Evolutionary conservation across 2,888 invertebrate species (phyloP), one percentile per base, ranked within the genome.

Genomic region (Ochropleura plecta): DNA sequence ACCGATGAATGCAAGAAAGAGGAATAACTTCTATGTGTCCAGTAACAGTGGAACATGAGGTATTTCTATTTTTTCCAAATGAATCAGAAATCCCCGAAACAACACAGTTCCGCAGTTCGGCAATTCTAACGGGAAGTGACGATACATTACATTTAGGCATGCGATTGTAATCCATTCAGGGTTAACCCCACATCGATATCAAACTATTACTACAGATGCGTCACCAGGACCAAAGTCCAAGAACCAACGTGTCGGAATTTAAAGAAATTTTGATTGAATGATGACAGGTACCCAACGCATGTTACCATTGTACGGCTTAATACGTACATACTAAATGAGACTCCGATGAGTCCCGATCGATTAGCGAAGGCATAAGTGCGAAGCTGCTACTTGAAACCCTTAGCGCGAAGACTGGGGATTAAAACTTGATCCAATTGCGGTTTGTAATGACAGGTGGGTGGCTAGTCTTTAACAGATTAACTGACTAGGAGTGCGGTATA

Each of bases 231-330:
- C 53, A 49, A 84, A 81, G 42, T 77, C 85, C 60, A 77, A 76
- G 81, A 77, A 18, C 53, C 44, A 69, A 73, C 85, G 82, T 82
- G 85, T 68, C 42, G 78, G 82, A 84, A 84, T 82, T 84, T 76
- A 40, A 70, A 81, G 53, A 63, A 20, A 78, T 77, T 82, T 64
- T 70, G 70, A 82, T 78, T 78, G 82, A 82, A 82, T 70, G 63
- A 85, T 70, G 85, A 70, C 59, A 46, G 20, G 10, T 44, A 60
- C 16, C 44, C 44, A 66, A 10, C n/a, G 55, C 30, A 49, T 66
- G 71, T 49, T 62, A 63, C 65, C 20, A 76, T 76, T 82, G 82
- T 49, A 40, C 20, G 18, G 48, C 30, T 57, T 76, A 69, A 42
- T 42, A 46, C 66, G 30, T 30, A 53, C 82, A 69, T 84, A 77